Base-by-base conservation (phyloP, 1,140 invertebrate genomes). In the Trialeurodes vaporariorum region DNA sequence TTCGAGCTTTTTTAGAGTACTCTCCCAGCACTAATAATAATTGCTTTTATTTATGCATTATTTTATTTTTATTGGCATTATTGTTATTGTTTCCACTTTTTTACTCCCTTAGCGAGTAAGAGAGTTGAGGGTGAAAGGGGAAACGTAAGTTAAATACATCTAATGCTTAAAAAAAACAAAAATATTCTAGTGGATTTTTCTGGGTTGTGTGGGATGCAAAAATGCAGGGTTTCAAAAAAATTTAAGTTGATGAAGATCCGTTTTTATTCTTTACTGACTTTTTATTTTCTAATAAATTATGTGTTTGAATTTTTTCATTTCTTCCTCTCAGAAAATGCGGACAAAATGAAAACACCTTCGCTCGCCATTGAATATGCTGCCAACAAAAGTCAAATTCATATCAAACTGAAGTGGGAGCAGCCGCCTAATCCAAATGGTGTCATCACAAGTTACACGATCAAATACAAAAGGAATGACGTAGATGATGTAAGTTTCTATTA, bases 351-450 rank as follows among this genome's bases (percentile, higher is more conserved):
- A 58, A 27, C 25, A 24, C 17, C 27, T 11, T 65, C 61, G 23
- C 25, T 72, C 25, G n/a, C 69, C 25, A 66, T 72, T 64, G 71
- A 75, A 64, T 61, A 71, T 22, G 63, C 69, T 27, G 74, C 76
- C 67, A 69, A 72, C 24, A 72, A 64, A 58, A 71, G 27, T 60
- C 23, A n/a, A 21, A 68, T 63, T 12, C 66, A 67, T 40, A 71
- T 73, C 12, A 67, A 64, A 26, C 61, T 85, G n/a, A 77, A 72
- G 12, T 98, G 94, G 94, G 77, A 84, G 0, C 86, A 89, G 72
- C 94, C 94, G 0, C 65, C 73, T n/a, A 77, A 86, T 67, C 92
- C 93, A 0, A 98, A 98, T 77, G 92, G 93, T 0, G 80, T 91
- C 26, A 88, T 96, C 60, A 82, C 94, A 2, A 86, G 86, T 0